Base-by-base conservation (phyloP, 2,797 vertebrate genomes). In the Coregonus ussuriensis region DNA sequence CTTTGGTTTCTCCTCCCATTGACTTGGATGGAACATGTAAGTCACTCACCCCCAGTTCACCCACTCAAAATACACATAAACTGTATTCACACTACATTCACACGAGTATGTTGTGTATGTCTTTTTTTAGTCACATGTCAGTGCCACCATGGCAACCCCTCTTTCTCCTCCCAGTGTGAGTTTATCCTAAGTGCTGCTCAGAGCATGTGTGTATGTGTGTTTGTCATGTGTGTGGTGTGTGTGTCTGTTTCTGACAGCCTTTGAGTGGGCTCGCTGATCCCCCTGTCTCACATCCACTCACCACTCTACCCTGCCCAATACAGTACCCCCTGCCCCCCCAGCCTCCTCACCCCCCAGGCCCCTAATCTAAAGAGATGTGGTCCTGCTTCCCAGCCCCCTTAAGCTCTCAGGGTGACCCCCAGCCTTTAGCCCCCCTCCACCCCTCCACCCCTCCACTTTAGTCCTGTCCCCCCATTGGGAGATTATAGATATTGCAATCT, bases 401-500 rank as follows among this genome's bases (percentile, higher is more conserved):
- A 47, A 87, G 86, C 89, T 87, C 85, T 90, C 91, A 89, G 89
- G 88, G 91, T 91, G 87, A 91, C 91, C 90, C 67, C 72, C 3
- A 73, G 71, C 47, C 29, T 77, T 56, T 35, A 59, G 63, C 65
- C 79, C 89, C 71, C 35, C 41, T 84, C 86, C 88, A 86, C 91
- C 91, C 85, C 79, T 88, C 89, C 88, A 89, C 90, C 91, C 85
- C 79, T 88, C 89, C 88, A 89, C 90, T 92, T 89, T 92, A 90
- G 89, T 89, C 81, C 83, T 87, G 90, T 93, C 88, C 87, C 90
- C 89, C 89, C 90, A 91, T 91, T 91, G 91, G 88, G 90, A 91
- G 93, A 93, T 94, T 94, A 94, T 94, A 93, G 91, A 93, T 94
- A 93, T 94, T 92, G 90, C 92, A 93, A 93, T 94, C 92, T 94